Conservation (phyloP, 2,888 invertebrate species). For the Tachystola acroxantha region DNA sequence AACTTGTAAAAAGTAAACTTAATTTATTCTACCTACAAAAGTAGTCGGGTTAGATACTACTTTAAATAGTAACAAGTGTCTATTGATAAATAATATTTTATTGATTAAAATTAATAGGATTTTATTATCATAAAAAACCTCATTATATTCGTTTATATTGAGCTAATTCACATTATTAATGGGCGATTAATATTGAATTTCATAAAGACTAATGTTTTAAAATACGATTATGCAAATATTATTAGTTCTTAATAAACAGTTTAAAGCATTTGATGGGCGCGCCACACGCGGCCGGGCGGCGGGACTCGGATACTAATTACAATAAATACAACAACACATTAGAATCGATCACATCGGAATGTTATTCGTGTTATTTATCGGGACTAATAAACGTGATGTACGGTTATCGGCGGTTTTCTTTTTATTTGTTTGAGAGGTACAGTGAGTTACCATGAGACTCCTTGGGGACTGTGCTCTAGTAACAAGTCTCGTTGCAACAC, state of each 20-base stretch:
- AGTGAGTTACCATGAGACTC: too few species aligned
- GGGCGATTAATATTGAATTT: conserved; percentile 69
- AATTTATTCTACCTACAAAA: too few species aligned
- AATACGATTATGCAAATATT: conserved; percentile 74
- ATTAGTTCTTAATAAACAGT: conserved; percentile 73
- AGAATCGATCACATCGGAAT: conserved; percentile 71
- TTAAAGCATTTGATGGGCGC: conserved; percentile 54
- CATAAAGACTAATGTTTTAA: conserved; percentile 58
- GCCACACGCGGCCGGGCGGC: conserved; percentile 39
- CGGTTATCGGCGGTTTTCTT: conserved; percentile 59
- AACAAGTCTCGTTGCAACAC: too few species aligned
- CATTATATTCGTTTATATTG: conserved; percentile 37
- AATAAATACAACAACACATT: conserved; percentile 73
- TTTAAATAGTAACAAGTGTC: conserved; percentile 1
- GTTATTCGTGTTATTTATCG: conserved; percentile 70
- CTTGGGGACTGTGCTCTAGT: too few species aligned
- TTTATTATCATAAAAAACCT: conserved; percentile 10
- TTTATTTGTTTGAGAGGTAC: conserved; percentile 52
- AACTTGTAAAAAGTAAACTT: too few species aligned
- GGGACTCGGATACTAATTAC: conserved; percentile 51
- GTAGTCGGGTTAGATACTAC: too few species aligned
- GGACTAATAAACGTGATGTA: conserved; percentile 73
- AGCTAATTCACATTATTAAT: conserved; percentile 67
- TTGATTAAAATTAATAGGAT: conserved; percentile 12
- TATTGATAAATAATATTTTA: conserved; percentile 7